Evolutionary conservation across 2,113 vertebrate species (phyloP).

Genomic region (Mellivora capensis): DNA sequence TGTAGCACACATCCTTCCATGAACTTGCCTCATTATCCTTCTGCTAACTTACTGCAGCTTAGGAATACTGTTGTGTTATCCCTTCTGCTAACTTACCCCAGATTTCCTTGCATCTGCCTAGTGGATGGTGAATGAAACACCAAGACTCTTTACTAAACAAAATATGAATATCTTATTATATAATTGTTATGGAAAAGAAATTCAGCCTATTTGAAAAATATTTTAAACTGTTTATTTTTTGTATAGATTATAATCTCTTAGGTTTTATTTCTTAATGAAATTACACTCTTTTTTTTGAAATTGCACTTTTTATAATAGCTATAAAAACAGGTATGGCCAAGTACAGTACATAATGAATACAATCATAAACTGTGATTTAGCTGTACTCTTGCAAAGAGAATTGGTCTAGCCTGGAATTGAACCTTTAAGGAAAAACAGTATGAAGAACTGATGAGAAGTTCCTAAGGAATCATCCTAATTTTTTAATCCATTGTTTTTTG

Average conservation of each 20-base stretch:
- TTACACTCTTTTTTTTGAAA: neutral
- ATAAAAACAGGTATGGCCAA: neutral
- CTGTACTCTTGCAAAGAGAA: neutral
- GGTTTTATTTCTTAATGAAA: neutral
- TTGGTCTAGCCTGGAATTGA: conserved; percentile 3
- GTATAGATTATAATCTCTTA: neutral
- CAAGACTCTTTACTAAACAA: neutral
- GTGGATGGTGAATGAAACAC: neutral
- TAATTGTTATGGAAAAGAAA: conserved; percentile 1
- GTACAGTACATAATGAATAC: neutral
- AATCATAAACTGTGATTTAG: neutral
- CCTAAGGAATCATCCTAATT: neutral
- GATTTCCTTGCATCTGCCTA: neutral
- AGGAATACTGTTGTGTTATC: neutral
- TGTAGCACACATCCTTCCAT: neutral
- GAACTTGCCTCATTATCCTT: neutral
- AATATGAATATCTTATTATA: neutral
- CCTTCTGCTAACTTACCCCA: neutral
- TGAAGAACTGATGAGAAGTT: neutral
- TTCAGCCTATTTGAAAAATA: neutral
- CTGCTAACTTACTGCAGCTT: neutral
- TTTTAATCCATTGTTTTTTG: conserved; percentile 24
- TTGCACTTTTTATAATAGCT: neutral
- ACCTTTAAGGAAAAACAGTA: neutral
- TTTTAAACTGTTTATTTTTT: conserved; percentile 4